phyloP scores from a whole-genome alignment of 2,888 invertebrate genomes.

The Hydrotaea diabolus region DNA sequence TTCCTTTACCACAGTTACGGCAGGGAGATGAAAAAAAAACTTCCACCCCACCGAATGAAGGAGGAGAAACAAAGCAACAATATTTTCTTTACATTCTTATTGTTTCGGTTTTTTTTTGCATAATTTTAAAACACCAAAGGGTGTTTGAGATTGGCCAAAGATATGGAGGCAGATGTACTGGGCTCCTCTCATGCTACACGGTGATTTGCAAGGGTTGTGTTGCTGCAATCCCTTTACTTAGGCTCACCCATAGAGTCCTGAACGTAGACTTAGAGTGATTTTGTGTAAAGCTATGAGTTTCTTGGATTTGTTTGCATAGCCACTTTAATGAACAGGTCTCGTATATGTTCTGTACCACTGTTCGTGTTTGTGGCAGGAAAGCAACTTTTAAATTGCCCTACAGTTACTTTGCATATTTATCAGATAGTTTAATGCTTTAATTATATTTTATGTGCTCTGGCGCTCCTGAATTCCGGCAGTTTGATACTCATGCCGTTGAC shows the following conservation, averaged over 20 bases:
- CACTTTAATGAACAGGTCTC: neutral
- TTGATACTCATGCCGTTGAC: neutral
- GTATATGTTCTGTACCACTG: neutral
- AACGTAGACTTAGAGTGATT: too few species aligned
- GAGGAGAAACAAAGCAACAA: slow-evolving; percentile 6
- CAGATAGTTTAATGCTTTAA: slow-evolving; percentile 10
- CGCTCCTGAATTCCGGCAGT: neutral
- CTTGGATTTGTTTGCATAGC: too few species aligned
- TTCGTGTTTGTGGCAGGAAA: neutral
- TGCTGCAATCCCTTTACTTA: neutral
- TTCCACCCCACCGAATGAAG: neutral
- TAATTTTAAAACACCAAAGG: neutral
- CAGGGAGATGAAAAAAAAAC: neutral
- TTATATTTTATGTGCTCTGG: neutral
- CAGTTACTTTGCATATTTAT: slow-evolving; percentile 1
- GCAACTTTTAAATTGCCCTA: neutral
- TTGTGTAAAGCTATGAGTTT: too few species aligned
- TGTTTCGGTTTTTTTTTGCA: neutral
- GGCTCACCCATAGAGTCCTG: too few species aligned
- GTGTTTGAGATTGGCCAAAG: neutral
- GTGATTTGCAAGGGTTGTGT: neutral
- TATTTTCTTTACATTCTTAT: neutral
- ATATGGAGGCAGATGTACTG: neutral
- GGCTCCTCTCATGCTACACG: neutral
- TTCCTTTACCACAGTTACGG: neutral